Evolutionary conservation across 2,113 vertebrate species (phyloP).

Genomic region (Misgurnus mizolepis): DNA sequence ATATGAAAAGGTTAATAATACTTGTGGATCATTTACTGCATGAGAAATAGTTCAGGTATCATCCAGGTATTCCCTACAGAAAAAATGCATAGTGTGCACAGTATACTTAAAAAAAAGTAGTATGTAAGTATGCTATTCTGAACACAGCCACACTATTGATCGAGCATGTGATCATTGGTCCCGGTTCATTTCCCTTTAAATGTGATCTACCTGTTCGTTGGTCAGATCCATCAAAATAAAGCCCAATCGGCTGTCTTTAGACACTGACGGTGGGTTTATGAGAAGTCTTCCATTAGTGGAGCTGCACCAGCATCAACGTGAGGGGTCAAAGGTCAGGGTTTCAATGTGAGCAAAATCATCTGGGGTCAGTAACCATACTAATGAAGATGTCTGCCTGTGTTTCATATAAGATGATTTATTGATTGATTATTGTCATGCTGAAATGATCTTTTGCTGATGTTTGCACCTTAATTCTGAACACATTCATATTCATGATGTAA

Average conservation of each 20-base stretch:
- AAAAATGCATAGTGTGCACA: not conserved
- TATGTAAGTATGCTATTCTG: not conserved
- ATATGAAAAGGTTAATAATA: no score
- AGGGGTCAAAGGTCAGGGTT: conserved; percentile 17
- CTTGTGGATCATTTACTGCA: no score
- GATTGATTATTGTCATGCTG: conserved; percentile 44
- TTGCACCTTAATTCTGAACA: conserved; percentile 68
- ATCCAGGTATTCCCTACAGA: not conserved
- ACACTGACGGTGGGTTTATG: conserved; percentile 40
- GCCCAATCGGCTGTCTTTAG: conserved; percentile 14
- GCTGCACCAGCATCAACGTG: conserved; percentile 53
- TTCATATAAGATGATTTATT: not conserved
- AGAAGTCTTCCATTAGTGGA: conserved; percentile 73
- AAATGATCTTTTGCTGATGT: conserved; percentile 60
- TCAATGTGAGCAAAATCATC: not conserved
- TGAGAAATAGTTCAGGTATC: no score
- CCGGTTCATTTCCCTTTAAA: conserved; percentile 24
- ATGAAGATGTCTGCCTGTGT: conserved; percentile 42
- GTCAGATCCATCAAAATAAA: conserved; percentile 6
- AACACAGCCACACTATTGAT: conserved; percentile 27
- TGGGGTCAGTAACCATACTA: not conserved
- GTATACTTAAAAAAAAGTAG: not conserved
- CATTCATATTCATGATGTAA: conserved; percentile 66
- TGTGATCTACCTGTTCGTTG: conserved; percentile 34
- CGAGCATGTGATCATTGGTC: conserved; percentile 21